phyloP scores from a whole-genome alignment of 2,888 invertebrate genomes.

The Neoascia interrupta region DNA sequence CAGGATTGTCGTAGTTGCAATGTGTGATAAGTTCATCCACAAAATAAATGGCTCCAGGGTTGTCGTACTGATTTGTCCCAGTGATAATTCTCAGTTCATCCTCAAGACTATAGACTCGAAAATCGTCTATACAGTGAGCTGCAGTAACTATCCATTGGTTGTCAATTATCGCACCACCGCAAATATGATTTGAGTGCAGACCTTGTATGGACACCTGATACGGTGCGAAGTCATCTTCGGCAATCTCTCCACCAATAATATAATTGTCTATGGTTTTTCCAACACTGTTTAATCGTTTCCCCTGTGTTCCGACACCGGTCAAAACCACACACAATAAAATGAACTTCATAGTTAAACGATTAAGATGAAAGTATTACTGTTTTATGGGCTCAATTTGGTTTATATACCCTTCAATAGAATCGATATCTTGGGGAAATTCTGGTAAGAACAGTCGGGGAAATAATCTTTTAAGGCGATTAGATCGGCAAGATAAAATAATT shows the following conservation, averaged over 20 bases:
- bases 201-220: slow-evolving; percentile 78
- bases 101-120: slow-evolving; percentile 66
- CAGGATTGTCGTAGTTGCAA: slow-evolving; percentile 74
- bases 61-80: slow-evolving; percentile 73
- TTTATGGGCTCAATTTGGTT: slow-evolving; percentile 22
- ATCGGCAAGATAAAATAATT: neutral
- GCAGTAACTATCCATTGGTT: slow-evolving; percentile 75
- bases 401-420: slow-evolving; percentile 33
- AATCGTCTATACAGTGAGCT: slow-evolving; percentile 76
- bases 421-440: slow-evolving; percentile 7
- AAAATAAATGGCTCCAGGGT: slow-evolving; percentile 73
- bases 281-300: slow-evolving; percentile 4
- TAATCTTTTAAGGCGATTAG: neutral
- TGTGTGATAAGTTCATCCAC: slow-evolving; percentile 74
- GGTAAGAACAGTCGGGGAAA: neutral
- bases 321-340: slow-evolving; percentile 29
- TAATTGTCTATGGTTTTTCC: slow-evolving; percentile 55
- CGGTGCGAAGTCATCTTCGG: slow-evolving; percentile 72
- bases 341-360: slow-evolving; percentile 30
- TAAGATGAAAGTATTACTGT: slow-evolving; percentile 5
- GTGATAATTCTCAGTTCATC: slow-evolving; percentile 74
- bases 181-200: slow-evolving; percentile 74
- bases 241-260: slow-evolving; percentile 73
- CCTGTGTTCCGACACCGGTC: slow-evolving; percentile 6
- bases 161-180: slow-evolving; percentile 76